Evolutionary conservation across 2,113 vertebrate genomes (phyloP).

Genomic region (Leptosomus discolor): DNA sequence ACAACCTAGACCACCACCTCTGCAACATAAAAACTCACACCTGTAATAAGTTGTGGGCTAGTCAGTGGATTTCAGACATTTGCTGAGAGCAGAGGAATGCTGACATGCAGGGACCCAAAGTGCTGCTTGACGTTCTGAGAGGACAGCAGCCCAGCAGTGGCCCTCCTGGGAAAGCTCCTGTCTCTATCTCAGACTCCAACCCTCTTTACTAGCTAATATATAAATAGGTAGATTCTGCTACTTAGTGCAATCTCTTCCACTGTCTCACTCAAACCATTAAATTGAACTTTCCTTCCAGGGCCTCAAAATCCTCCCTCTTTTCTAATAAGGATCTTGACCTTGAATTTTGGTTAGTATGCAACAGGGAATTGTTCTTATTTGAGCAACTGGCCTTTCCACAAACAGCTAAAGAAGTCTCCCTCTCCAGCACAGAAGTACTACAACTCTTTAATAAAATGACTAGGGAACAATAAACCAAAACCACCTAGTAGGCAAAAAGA

Average conservation of each 20-base stretch:
- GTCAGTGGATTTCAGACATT: not conserved
- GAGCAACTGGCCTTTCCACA: not conserved
- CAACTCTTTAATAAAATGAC: not conserved
- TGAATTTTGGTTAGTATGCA: not conserved
- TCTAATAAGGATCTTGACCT: not conserved
- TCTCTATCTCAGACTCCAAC: not conserved
- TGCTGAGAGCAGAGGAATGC: not conserved
- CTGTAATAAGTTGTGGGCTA: not conserved
- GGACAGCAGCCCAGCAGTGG: not conserved
- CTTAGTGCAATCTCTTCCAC: not conserved
- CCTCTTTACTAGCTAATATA: not conserved
- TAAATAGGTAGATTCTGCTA: not conserved
- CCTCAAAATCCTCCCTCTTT: not conserved
- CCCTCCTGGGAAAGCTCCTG: not conserved
- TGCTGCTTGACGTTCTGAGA: not conserved
- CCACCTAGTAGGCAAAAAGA: not conserved
- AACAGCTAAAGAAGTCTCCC: not conserved
- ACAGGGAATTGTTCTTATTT: not conserved
- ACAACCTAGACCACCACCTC: not conserved
- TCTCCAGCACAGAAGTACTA: not conserved
- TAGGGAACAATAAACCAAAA: not conserved
- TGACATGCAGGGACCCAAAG: fast-evolving
- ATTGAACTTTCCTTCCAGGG: not conserved
- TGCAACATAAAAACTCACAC: not conserved
- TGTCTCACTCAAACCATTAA: not conserved